Percentiles rank a stretch among this genome's conserved stretches.
phyloP scores from a whole-genome alignment of 2,113 vertebrate species.

The Trogon surrucura region DNA sequence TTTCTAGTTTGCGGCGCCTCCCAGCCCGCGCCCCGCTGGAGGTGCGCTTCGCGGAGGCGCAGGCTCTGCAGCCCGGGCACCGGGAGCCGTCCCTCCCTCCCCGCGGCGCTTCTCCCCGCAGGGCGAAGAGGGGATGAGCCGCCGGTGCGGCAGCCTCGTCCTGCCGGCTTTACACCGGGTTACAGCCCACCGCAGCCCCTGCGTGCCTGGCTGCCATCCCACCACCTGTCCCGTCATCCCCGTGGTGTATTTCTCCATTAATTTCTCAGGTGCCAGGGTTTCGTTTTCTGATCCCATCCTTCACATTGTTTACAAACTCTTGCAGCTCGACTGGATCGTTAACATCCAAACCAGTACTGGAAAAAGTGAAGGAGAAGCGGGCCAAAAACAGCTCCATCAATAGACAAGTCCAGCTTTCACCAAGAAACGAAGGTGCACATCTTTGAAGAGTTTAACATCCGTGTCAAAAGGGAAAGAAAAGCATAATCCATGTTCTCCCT shows the following conservation, averaged over 20 bases:
- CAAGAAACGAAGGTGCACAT: background rate
- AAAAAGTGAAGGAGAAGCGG: background rate
- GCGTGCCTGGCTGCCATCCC: background rate
- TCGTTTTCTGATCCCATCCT: background rate
- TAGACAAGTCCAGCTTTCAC: background rate
- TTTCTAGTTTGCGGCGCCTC: rapidly evolving
- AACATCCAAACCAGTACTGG: background rate
- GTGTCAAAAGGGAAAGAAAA: background rate
- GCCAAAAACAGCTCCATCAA: background rate
- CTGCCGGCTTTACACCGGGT: rapidly evolving
- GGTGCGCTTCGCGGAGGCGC: background rate
- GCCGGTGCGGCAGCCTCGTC: background rate
- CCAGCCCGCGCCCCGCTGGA: rapidly evolving
- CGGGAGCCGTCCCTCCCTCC: rapidly evolving
- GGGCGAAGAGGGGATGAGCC: rapidly evolving
- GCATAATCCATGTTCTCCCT: background rate
- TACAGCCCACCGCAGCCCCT: background rate
- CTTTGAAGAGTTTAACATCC: background rate
- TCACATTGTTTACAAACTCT: background rate
- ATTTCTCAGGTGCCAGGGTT: too few species aligned
- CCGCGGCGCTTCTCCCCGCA: rapidly evolving
- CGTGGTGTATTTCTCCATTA: rapidly evolving
- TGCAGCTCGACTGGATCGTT: background rate
- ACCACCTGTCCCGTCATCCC: rapidly evolving
- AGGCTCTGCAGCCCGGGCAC: background rate